phyloP scores from a whole-genome alignment of 2,797 vertebrate species.

The Dendrocincla tyrannina region DNA sequence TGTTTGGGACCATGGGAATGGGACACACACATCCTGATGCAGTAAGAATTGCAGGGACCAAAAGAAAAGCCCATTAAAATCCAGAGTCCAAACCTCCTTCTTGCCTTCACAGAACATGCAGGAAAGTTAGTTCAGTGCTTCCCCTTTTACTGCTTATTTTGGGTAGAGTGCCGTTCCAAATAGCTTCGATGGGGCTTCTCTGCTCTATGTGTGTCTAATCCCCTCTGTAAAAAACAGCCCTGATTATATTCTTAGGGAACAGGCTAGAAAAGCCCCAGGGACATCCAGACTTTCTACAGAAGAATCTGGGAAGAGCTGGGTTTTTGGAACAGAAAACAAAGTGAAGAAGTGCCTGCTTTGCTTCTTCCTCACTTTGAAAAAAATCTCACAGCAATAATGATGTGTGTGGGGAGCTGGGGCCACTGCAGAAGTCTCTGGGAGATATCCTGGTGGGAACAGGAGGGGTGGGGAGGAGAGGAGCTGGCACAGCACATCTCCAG shows the following conservation, averaged over 20 bases:
- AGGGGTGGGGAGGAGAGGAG: not conserved
- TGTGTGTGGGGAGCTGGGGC: not conserved
- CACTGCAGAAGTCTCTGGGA: accelerated
- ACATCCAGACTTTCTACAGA: not conserved
- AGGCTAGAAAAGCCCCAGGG: not conserved
- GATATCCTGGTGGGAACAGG: not conserved
- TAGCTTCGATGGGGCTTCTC: not conserved
- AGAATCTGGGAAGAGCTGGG: not conserved
- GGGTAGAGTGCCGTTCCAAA: not conserved
- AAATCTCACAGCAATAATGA: not conserved
- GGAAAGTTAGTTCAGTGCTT: not conserved
- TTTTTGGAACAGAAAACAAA: not conserved
- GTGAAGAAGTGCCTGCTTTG: not conserved
- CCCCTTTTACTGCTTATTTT: not conserved
- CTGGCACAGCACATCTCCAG: not conserved
- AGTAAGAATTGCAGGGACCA: not conserved
- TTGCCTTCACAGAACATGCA: not conserved
- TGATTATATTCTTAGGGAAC: not conserved
- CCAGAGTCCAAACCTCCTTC: not conserved
- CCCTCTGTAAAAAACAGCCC: not conserved
- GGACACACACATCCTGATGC: not conserved
- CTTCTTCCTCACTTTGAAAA: not conserved
- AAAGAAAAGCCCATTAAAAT: not conserved
- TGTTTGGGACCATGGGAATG: accelerated
- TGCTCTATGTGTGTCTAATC: not conserved